Base-by-base conservation (phyloP, 2,113 vertebrate species). In the Glaucidium brasilianum region DNA sequence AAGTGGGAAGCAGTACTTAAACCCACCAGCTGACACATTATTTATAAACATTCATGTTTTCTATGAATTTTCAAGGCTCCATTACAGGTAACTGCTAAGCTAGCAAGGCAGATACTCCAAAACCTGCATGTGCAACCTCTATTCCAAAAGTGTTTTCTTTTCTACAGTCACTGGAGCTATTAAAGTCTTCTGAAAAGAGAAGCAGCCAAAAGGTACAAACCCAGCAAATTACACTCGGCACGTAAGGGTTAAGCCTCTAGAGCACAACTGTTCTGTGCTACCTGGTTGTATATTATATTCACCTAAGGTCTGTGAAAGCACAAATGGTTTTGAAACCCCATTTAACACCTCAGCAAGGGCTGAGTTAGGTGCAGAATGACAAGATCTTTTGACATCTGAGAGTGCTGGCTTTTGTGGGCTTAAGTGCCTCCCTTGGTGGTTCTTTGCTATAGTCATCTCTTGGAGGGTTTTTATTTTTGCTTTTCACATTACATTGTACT, bases 401-500 rank as follows among this genome's bases (percentile, higher is more conserved):
- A 81, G 53, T 11, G 18, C 64, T 81, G 78, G 8, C 30, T 94
- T 95, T 71, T 82, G 58, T 90, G 35, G 49, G 59, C 15, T 92
- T 50, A 94, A 96, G 72, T 91, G 88, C 29, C 92, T 96, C 92
- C 77, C 86, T 78, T 45, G 78, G 85, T 90, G 92, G 68, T 77
- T 92, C 89, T 88, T 93, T 75, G 59, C 94, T 79, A 8, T 4
- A 94, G 76, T 80, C 4, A 69, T 64, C 81, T 73, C 59, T 96
- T 69, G 66, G 45, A 55, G 74, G 50, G 80, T 37, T 96, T 96
- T 96, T 94, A 72, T 91, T 93, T 92, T 81, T 56, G 75, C 68
- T 86, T 76, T 83, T 77, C 82, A 78, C 81, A 63, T 81, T 92
- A 94, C 76, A 73, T 92, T 85, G 95, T 92, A 78, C 52, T 97